phyloP scores from a whole-genome alignment of 2,888 invertebrate species.

The Theretra japonica region DNA sequence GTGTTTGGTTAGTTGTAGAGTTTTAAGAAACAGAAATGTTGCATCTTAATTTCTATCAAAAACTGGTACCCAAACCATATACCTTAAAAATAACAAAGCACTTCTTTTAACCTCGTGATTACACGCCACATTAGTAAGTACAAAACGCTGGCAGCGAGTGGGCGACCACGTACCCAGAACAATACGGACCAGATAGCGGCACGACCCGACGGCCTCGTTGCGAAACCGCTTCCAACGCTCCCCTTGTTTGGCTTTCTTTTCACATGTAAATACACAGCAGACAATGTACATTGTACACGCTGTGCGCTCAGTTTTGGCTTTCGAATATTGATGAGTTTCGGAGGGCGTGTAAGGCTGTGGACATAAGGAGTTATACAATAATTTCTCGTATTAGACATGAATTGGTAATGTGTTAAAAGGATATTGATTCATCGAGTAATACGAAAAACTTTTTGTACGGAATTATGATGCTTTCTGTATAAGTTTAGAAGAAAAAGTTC shows the following conservation, averaged over 20 bases:
- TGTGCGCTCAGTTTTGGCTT: not conserved
- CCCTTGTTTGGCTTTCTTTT: constrained; percentile 23
- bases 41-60: no score
- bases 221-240: constrained; percentile 8
- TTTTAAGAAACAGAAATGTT: no score
- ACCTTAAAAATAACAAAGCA: no score
- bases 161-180: constrained; percentile 6
- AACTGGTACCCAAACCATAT: no score
- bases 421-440: no score
- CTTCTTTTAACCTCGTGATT: not conserved
- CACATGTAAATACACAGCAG: constrained; percentile 9
- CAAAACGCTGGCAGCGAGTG: not conserved
- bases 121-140: not conserved
- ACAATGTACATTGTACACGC: not conserved
- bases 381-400: no score
- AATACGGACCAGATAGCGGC: constrained; percentile 2
- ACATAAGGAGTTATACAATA: not conserved
- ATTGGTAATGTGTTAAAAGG: no score
- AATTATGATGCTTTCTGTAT: no score
- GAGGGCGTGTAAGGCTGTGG: not conserved
- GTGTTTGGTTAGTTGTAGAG: no score
- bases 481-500: no score
- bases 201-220: constrained; percentile 12
- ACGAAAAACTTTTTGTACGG: no score
- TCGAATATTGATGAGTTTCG: constrained; percentile 11